Evolutionary conservation across 2,888 invertebrate species (phyloP), one percentile per base, ranked within the genome.

Genomic region (Scelioninae gen. 1): DNA sequence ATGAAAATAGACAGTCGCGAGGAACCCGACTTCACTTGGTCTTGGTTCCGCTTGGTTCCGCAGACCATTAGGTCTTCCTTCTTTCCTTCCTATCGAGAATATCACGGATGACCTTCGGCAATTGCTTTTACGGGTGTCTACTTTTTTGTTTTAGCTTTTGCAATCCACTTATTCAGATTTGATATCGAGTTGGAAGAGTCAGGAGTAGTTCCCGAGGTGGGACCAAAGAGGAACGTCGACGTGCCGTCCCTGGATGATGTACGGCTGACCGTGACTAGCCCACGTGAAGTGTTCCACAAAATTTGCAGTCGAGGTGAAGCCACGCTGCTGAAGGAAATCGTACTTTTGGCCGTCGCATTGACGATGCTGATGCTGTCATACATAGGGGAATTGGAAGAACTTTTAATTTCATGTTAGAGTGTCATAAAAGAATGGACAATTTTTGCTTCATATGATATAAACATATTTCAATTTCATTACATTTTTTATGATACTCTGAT

Each of bases 1-100:
- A 92, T 90, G 88, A 91, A 91, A 92, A 91, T 91, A 91, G 90
- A 88, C 69, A 86, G 75, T 40, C 72, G 79, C 75, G 31, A 68
- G 69, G 62, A 69, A 77, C 60, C 55, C 68, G 29, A 56, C 68
- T 69, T 32, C 13, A 56, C 78, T 78, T 63, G 71, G 63, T 38
- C 71, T 71, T 40, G 56, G 29, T 66, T 60, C 66, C 51, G 43
- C 51, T 47, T 69, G 45, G 66, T 53, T 65, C 51, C 60, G 60
- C 58, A 15, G 40, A 45, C 79, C 31, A 49, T 13, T 34, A 29
- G 34, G 38, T 56, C 66, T 51, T 66, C 72, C 45, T 45, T 71
- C 76, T 60, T 60, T 16, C 65, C 47, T 45, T 60, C 31, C 13
- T 31, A 5, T 38, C 11, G 10, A 38, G 23, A 6, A 32, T 38